phyloP scores from a whole-genome alignment of 2,888 invertebrate genomes.

The Bibio marci region DNA sequence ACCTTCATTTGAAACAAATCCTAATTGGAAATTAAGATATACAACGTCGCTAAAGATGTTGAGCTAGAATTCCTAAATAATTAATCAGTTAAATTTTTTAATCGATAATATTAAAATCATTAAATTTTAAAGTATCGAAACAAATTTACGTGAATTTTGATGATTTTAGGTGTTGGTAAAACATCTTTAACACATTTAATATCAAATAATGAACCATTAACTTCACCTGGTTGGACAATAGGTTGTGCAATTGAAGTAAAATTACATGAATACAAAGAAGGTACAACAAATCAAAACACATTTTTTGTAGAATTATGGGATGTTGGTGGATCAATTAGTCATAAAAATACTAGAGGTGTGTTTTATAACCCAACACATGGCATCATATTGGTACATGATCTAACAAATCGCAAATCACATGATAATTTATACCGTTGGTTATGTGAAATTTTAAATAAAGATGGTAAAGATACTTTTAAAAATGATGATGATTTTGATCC shows the following conservation, averaged over 20 bases:
- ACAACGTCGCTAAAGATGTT: too few species aligned
- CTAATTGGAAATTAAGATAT: too few species aligned
- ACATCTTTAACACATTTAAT: constrained; percentile 85
- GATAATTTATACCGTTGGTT: constrained; percentile 87
- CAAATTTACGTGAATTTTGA: too few species aligned
- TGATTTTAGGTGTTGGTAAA: constrained; percentile 90
- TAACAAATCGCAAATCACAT: constrained; percentile 91
- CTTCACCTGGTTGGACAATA: constrained; percentile 86
- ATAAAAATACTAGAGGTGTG: constrained; percentile 81
- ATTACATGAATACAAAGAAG: constrained; percentile 87
- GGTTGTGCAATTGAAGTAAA: constrained; percentile 94
- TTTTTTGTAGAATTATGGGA: constrained; percentile 96
- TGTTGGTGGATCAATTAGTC: constrained; percentile 86
- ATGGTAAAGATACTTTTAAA: constrained; percentile 31
- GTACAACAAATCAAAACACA: constrained; percentile 76
- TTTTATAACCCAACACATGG: constrained; percentile 93
- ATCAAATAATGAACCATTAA: constrained; percentile 69
- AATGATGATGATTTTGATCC: constrained; percentile 48
- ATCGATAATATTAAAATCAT: too few species aligned
- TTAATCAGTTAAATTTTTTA: too few species aligned
- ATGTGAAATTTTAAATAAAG: constrained; percentile 70
- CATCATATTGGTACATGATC: constrained; percentile 90
- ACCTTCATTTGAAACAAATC: too few species aligned
- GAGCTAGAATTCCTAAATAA: too few species aligned
- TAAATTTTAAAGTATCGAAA: too few species aligned